A percentile compares a stretch with the other conserved stretches of the same genome.
Conservation (phyloP, 2,797 vertebrate species). For the Denticeps clupeoides region DNA sequence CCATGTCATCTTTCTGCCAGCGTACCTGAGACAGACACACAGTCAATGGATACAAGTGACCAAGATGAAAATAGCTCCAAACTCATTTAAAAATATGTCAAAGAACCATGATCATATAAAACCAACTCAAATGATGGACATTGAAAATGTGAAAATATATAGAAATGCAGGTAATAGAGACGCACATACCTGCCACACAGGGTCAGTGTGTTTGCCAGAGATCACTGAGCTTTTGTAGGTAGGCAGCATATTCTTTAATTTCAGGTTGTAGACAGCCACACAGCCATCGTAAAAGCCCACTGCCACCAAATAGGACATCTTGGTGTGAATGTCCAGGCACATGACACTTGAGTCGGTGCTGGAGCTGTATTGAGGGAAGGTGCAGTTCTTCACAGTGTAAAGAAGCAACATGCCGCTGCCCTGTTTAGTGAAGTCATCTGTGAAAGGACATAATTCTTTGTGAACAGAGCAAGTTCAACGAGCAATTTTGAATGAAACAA, state of each 20-base stretch:
- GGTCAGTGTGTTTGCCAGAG: constrained; percentile 78
- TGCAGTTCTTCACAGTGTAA: constrained; percentile 78
- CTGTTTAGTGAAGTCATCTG: constrained; percentile 82
- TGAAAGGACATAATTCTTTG: background rate
- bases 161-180: background rate
- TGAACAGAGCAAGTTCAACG: background rate
- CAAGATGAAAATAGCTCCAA: no score
- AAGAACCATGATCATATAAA: background rate
- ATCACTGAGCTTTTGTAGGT: constrained; percentile 64
- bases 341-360: constrained; percentile 66
- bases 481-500: background rate
- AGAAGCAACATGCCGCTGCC: constrained; percentile 73
- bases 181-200: constrained; percentile 83
- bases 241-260: constrained; percentile 48
- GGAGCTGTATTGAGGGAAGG: constrained; percentile 76
- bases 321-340: constrained; percentile 76
- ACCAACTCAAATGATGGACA: background rate
- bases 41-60: no score
- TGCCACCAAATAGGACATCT: constrained; percentile 64
- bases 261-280: constrained; percentile 82
- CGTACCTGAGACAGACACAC: constrained; percentile 61
- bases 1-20: constrained; percentile 90
- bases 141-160: background rate
- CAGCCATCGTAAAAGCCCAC: constrained; percentile 82
- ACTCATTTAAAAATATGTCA: no score